Evolutionary conservation across 2,888 invertebrate genomes (phyloP).

Genomic region (Pyrocoelia pectoralis): DNA sequence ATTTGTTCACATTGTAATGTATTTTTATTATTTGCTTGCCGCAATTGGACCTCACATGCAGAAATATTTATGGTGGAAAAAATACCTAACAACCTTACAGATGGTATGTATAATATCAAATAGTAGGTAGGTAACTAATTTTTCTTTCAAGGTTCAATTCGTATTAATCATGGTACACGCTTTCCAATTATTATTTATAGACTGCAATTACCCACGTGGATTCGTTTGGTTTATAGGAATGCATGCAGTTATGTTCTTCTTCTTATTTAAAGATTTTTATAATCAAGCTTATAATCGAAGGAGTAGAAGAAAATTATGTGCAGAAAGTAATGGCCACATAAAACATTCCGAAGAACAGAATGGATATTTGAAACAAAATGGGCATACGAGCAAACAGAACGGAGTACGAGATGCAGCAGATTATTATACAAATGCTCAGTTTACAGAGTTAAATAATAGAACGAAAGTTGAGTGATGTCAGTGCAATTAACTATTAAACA

Average conservation of each 20-base stretch:
- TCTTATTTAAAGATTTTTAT: constrained; percentile 95
- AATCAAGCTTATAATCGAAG: constrained; percentile 73
- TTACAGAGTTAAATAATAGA: constrained; percentile 51
- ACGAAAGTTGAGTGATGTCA: constrained; percentile 51
- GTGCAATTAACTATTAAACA: constrained; percentile 17
- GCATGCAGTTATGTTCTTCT: constrained; percentile 96
- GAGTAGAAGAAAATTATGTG: constrained; percentile 26
- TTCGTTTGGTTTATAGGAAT: constrained; percentile 96
- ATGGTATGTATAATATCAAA: constrained; percentile 68
- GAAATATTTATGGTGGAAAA: constrained; percentile 95
- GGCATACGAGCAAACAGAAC: constrained; percentile 43
- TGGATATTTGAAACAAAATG: constrained; percentile 48
- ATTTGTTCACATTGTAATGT: constrained; percentile 98
- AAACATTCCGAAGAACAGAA: constrained; percentile 42
- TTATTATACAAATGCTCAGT: constrained; percentile 63
- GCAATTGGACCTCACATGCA: constrained; percentile 89
- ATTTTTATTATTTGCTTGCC: constrained; percentile 89
- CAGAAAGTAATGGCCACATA: constrained; percentile 46
- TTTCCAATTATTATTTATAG: constrained; percentile 88
- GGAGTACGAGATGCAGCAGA: constrained; percentile 56
- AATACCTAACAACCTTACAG: constrained; percentile 89
- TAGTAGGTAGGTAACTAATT: neutral
- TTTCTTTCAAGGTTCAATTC: constrained; percentile 76
- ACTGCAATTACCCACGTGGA: constrained; percentile 92
- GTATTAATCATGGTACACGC: constrained; percentile 90